Conservation (phyloP, 2,113 vertebrate genomes). For the Amazona guildingii region DNA sequence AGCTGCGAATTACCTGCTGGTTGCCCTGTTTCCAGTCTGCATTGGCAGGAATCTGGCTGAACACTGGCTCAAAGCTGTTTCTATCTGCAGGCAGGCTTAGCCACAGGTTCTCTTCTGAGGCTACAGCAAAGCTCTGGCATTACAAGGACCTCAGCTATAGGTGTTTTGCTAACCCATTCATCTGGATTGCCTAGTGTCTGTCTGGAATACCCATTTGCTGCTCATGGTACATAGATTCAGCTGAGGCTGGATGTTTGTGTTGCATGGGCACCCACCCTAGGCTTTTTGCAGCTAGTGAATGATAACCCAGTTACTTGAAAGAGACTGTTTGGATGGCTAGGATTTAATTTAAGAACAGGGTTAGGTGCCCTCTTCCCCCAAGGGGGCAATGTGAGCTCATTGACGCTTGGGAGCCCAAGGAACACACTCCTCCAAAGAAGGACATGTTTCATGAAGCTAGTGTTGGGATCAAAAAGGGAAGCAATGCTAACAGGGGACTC, state of each 20-base stretch:
- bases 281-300: neutral
- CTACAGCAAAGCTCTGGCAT: neutral
- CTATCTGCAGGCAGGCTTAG: neutral
- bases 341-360: neutral
- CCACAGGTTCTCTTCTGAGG: neutral
- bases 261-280: neutral
- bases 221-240: neutral
- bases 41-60: neutral
- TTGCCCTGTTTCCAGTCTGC: neutral
- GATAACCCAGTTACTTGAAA: neutral
- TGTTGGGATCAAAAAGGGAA: neutral
- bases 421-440: neutral
- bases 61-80: neutral
- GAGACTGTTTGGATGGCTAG: neutral
- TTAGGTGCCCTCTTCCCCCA: neutral
- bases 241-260: neutral
- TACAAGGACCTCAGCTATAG: neutral
- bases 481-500: neutral
- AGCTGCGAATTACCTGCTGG: neutral
- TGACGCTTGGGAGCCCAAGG: neutral
- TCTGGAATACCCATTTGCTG: neutral
- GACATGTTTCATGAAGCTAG: neutral
- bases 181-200: neutral
- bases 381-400: neutral
- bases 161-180: neutral